phyloP scores from a whole-genome alignment of 2,113 vertebrate genomes.

The Melanerpes aurifrons region DNA sequence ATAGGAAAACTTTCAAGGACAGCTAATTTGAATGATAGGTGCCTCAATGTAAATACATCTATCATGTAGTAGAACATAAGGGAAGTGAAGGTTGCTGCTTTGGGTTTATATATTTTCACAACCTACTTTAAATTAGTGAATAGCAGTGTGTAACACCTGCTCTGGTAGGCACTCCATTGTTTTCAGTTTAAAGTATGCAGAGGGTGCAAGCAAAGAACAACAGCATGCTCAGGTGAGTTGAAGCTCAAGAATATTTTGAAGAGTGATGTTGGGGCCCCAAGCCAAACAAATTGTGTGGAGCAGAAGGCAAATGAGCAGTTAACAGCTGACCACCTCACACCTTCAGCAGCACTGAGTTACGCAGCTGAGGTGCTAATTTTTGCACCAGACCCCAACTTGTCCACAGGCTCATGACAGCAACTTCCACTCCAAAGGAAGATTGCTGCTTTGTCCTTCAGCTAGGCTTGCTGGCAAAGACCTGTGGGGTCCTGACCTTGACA shows the following conservation, averaged over 20 bases:
- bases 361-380: neutral
- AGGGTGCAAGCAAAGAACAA: neutral
- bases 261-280: neutral
- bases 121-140: neutral
- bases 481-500: neutral
- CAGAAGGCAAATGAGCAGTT: neutral
- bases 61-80: neutral
- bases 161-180: neutral
- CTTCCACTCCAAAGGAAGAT: neutral
- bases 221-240: rapidly evolving
- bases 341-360: neutral
- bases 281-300: neutral
- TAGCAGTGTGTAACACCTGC: neutral
- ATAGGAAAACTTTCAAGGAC: neutral
- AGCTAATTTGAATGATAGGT: neutral
- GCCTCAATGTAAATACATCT: neutral
- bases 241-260: neutral
- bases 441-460: neutral
- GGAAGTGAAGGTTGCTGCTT: neutral
- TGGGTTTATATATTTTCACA: neutral
- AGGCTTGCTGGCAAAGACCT: neutral
- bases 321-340: neutral
- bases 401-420: neutral
- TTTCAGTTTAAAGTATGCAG: neutral
- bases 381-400: neutral